Base-by-base conservation (phyloP, 2,888 invertebrate species). In the Hedychridium roseum region DNA sequence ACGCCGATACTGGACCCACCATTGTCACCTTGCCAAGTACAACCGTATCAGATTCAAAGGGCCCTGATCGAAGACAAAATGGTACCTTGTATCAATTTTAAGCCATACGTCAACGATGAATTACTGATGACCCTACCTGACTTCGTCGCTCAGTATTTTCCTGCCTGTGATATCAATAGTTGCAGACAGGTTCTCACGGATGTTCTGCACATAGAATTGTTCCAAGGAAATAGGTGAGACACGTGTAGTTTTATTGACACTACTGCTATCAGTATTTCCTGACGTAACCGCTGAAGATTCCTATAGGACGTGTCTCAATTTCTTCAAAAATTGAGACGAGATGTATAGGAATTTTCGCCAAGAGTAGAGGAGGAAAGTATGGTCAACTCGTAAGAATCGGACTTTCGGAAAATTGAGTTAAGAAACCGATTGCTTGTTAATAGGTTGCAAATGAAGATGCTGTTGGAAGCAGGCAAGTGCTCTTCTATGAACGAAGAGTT, bases 21-120 rank as follows among this genome's bases (percentile, higher is more conserved):
- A 58, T 82, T 85, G 52, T 83, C 84, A 73, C 85, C 86, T 70
- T 73, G 74, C 48, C 71, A 74, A 53, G 73, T 72, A 14, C 76
- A 73, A 52, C 71, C 71, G 39, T 74, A 74, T 21, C 80, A 86
- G 84, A 83, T 92, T 35, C 91, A 91, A 71, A 90, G 90, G 73
- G 91, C 90, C 30, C 82, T 89, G 54, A 88, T 93, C 43, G 90
- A 90, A 73, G 89, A 88, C 70, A 88, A 88, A 68, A 85, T 91
- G 84, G 88, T 93, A 64, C 90, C 90, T 42, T 92, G 91, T 80
- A 91, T 94, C 73, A 93, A 93, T 80, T 88, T 90, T 80, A 91
- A 92, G 82, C 90, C 92, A 11, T 91, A 88, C 81, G 86, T 88
- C 61, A 90, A 90, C 78, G 85, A 88, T 15, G 92, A 92, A 77